Evolutionary conservation across 2,888 invertebrate species (phyloP).

Genomic region (Cantharis rufa): DNA sequence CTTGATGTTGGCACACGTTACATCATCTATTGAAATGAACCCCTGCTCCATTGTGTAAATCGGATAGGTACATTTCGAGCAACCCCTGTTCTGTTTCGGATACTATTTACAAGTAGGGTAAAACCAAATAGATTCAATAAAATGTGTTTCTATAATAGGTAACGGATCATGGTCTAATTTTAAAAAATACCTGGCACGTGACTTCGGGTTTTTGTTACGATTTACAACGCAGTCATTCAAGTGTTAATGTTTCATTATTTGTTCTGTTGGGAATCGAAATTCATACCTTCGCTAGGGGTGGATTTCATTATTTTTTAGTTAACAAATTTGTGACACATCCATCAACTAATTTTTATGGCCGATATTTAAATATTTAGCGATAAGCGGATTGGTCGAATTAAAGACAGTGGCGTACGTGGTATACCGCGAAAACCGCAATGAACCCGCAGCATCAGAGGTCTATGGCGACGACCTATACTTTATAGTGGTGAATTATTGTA

Average conservation of each 20-base stretch:
- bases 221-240: background rate
- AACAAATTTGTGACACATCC: background rate
- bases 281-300: background rate
- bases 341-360: background rate
- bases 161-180: slow-evolving; percentile 12
- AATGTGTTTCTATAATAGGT: slow-evolving; percentile 20
- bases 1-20: slow-evolving; percentile 17
- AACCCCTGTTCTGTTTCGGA: slow-evolving; percentile 12
- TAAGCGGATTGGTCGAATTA: background rate
- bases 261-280: background rate
- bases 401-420: background rate
- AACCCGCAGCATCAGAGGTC: background rate
- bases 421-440: background rate
- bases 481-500: background rate
- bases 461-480: background rate
- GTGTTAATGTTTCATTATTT: background rate
- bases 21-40: slow-evolving; percentile 12
- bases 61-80: background rate
- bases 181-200: slow-evolving; percentile 3
- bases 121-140: slow-evolving; percentile 16
- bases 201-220: background rate
- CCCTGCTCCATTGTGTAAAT: slow-evolving; percentile 10
- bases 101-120: slow-evolving; percentile 20
- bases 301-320: background rate
- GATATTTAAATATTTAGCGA: background rate